Conservation (phyloP, 2,888 invertebrate species). For the Noctuana brunneofusca region DNA sequence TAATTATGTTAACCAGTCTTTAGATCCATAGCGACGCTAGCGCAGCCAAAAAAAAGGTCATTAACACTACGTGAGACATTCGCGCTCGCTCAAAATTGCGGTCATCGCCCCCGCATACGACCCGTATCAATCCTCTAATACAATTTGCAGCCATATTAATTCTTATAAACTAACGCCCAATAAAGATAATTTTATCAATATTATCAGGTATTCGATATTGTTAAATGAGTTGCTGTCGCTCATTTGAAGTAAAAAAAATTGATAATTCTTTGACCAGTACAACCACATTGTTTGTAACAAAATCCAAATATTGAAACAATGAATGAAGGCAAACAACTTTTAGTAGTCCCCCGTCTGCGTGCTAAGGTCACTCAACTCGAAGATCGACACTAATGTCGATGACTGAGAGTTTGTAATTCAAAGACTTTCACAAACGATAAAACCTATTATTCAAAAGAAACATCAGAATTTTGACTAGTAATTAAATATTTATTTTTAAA, state of each 20-base stretch:
- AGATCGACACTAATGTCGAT: slow-evolving; percentile 51
- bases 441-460: not conserved
- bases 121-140: slow-evolving; percentile 47
- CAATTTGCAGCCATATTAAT: slow-evolving; percentile 36
- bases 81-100: slow-evolving; percentile 80
- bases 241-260: not conserved
- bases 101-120: slow-evolving; percentile 75
- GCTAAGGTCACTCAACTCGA: slow-evolving; percentile 54
- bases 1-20: slow-evolving; percentile 6
- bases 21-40: slow-evolving; percentile 52
- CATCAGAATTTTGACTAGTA: not conserved
- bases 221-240: not conserved
- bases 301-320: slow-evolving; percentile 43
- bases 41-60: slow-evolving; percentile 79
- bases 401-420: slow-evolving; percentile 48
- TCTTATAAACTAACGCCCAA: slow-evolving; percentile 26
- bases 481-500: no score
- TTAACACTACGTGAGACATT: slow-evolving; percentile 81
- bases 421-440: slow-evolving; percentile 47
- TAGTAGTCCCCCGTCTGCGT: slow-evolving; percentile 47
- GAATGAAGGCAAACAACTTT: slow-evolving; percentile 48
- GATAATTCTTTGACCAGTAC: not conserved
- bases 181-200: slow-evolving; percentile 10
- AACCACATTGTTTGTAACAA: slow-evolving; percentile 12
- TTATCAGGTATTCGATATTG: not conserved